phyloP scores from a whole-genome alignment of 2,113 vertebrate species.

The Indicator indicator region DNA sequence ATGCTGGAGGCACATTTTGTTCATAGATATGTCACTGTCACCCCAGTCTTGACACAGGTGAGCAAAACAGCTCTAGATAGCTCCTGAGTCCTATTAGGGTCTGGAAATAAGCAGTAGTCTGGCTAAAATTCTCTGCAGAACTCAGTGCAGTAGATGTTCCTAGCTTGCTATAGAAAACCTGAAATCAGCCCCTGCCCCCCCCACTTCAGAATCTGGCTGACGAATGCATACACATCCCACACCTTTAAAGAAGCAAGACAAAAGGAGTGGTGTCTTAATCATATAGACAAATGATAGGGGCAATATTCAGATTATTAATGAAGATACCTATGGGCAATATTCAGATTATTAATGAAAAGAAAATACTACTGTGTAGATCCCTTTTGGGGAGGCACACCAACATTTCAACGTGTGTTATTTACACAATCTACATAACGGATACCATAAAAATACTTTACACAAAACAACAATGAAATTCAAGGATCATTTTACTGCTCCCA shows the following conservation, averaged over 20 bases:
- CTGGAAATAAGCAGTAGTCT: background rate
- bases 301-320: background rate
- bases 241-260: background rate
- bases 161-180: background rate
- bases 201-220: background rate
- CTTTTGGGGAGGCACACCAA: background rate
- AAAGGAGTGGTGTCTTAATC: background rate
- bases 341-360: background rate
- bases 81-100: rapidly evolving
- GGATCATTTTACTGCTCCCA: background rate
- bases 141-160: background rate
- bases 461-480: background rate
- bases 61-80: background rate
- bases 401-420: background rate
- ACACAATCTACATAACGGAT: background rate
- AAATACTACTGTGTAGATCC: background rate
- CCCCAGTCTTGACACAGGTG: background rate
- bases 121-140: background rate
- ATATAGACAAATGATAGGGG: background rate
- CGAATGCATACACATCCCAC: background rate
- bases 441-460: background rate
- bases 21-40: background rate
- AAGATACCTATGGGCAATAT: background rate
- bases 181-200: background rate
- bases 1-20: background rate